A percentile compares a stretch with the other conserved stretches of the same genome.
Conservation (phyloP, 2,113 vertebrate genomes). For the human (Homo sapiens) region DNA sequence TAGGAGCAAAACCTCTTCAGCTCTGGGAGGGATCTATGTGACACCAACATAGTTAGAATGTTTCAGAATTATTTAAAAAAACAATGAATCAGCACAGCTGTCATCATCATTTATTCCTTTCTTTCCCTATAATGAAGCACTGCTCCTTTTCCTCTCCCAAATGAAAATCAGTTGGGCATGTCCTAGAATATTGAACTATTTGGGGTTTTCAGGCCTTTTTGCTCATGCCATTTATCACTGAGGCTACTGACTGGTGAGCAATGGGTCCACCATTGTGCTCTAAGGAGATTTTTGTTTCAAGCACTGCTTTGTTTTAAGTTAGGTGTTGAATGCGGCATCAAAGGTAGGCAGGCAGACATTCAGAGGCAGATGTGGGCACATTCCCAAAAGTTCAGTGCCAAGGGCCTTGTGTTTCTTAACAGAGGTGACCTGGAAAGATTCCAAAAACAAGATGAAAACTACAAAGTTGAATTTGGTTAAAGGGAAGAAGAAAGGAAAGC, state of each 20-base stretch:
- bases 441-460: slow-evolving; percentile 80
- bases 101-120: slow-evolving; percentile 59
- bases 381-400: slow-evolving; percentile 76
- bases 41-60: slow-evolving; percentile 59
- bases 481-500: slow-evolving; percentile 76
- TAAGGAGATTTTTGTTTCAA: slow-evolving; percentile 60
- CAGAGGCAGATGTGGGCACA: slow-evolving; percentile 76
- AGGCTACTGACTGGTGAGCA: slow-evolving; percentile 31
- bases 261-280: neutral
- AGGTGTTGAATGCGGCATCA: slow-evolving; percentile 76
- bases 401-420: slow-evolving; percentile 79
- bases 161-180: slow-evolving; percentile 48
- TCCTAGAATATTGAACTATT: slow-evolving; percentile 48
- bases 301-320: slow-evolving; percentile 74
- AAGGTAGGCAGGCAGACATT: slow-evolving; percentile 69
- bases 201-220: slow-evolving; percentile 39
- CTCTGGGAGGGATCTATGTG: slow-evolving; percentile 52
- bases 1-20: slow-evolving; percentile 33
- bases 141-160: slow-evolving; percentile 15
- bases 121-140: neutral
- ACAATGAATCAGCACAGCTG: slow-evolving; percentile 65
- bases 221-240: slow-evolving; percentile 50
- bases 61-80: slow-evolving; percentile 63
- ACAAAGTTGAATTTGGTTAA: slow-evolving; percentile 77
- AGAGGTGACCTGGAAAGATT: slow-evolving; percentile 77